Conservation (phyloP, 2,888 invertebrate species). For the Dryococelus australis region DNA sequence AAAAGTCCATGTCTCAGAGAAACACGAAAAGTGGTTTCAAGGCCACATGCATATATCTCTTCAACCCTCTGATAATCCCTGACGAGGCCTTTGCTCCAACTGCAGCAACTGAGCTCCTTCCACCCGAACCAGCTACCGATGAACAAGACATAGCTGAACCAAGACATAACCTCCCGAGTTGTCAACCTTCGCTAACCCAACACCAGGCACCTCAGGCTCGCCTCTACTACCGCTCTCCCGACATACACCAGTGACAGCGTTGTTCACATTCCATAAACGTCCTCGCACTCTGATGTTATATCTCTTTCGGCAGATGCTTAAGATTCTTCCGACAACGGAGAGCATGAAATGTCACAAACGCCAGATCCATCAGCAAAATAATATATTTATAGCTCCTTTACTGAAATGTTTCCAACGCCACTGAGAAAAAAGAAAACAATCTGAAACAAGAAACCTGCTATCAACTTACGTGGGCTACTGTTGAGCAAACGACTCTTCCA, state of each 20-base stretch:
- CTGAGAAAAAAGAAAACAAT: neutral
- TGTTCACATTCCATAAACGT: no score
- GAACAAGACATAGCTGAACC: neutral
- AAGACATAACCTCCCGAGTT: no score
- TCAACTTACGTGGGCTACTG: neutral
- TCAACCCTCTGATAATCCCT: neutral
- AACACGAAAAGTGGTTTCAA: neutral
- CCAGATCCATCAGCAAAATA: no score
- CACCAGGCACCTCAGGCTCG: neutral
- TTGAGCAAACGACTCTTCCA: neutral
- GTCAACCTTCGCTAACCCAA: neutral
- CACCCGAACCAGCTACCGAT: neutral
- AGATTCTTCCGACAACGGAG: no score
- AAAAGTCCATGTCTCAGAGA: neutral
- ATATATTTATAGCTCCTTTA: no score
- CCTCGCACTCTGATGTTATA: no score
- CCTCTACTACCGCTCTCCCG: neutral
- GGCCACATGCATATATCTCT: neutral
- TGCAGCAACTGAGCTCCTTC: neutral
- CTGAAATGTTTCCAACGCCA: neutral
- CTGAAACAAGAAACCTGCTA: neutral
- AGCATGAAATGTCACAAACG: no score
- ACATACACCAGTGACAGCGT: no score
- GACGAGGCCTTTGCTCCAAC: neutral
- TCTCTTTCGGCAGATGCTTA: no score